Base-by-base conservation (phyloP, 1,140 invertebrate species). In the Drosophila micromelanica region DNA sequence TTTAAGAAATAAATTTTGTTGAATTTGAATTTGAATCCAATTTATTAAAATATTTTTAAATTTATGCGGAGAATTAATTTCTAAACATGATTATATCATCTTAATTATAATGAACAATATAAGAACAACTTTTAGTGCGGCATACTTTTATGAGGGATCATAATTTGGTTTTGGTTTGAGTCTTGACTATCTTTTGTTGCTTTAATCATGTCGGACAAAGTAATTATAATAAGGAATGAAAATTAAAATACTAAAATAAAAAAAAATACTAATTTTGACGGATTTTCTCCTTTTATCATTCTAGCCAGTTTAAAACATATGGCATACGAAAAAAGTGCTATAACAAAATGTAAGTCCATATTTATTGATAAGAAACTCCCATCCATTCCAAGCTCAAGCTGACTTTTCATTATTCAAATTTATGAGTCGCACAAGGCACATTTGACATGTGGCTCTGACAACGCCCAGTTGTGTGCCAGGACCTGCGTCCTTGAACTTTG, bases 121-220 rank as follows among this genome's bases (percentile, higher is more conserved):
- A 32, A 32, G 7, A 32, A 6, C 1, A 17, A 17, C 17, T 17
- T 32, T 32, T 32, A 73, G 12, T 42, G 12, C 45, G 48, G 80
- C 80, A 85, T 74, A 85, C 80, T 84, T 82, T 84, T 84, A 85
- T 76, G 80, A 54, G 65, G 54, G 6, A 27, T 8, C 43, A 63
- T 74, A 74, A 74, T 70, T 54, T 60, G 15, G 2, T 49, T 7
- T 4, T 59, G 51, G 67, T 56, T 63, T 27, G 52, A 40, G 72
- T 63, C 65, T 8, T 13, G 1, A 27, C 15, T 68, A 11, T 9
- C 2, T 1, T 12, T 11, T 11, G 9, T 46, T 30, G 7, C 13
- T 54, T 54, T 60, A 13, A 2, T n/a, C 2, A 38, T 8, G 12
- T 8, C 12, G 12, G 2, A 7, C n/a, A 11, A 30, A 1, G 1